These are phyloP conservation scores for Smittia aterrima DNA, from an alignment of 2,888 invertebrate genomes.

Conservation along the genomic window DNA sequence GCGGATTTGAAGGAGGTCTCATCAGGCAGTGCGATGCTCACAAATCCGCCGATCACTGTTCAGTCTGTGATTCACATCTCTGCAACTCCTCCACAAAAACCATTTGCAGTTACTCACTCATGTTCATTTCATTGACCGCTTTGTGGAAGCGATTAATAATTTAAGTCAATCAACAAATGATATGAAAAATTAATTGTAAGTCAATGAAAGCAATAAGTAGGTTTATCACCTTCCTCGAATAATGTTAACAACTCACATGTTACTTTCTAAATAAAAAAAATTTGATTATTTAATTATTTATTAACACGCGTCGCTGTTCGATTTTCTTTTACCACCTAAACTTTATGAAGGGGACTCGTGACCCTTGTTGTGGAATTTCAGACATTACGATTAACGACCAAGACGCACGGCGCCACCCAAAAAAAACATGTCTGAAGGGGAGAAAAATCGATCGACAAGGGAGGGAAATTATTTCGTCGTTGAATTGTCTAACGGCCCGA, in stretches of 20 bases:
- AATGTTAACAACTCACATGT: no score
- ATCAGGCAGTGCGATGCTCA: background rate
- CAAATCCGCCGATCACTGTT: constrained; percentile 31
- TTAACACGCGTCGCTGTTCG: no score
- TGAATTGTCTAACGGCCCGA: no score
- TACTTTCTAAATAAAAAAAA: background rate
- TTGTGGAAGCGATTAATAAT: background rate
- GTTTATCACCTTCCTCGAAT: no score
- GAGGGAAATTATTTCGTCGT: background rate
- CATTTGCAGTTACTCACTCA: background rate
- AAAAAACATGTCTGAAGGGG: background rate
- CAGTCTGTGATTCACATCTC: constrained; percentile 13
- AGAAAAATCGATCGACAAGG: background rate
- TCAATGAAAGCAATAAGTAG: no score
- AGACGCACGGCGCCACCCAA: background rate
- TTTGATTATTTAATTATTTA: background rate
- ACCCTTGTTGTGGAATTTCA: background rate
- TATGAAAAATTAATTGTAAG: no score
- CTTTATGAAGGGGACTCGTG: background rate
- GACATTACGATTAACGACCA: background rate
- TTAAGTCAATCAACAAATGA: no score
- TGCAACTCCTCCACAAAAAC: constrained; percentile 15
- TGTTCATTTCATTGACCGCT: background rate
- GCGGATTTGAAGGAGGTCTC: constrained; percentile 5
- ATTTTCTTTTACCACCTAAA: background rate